These are phyloP conservation scores for Prosapia bicincta DNA, from an alignment of 2,888 invertebrate species.

Conservation along the genomic window DNA sequence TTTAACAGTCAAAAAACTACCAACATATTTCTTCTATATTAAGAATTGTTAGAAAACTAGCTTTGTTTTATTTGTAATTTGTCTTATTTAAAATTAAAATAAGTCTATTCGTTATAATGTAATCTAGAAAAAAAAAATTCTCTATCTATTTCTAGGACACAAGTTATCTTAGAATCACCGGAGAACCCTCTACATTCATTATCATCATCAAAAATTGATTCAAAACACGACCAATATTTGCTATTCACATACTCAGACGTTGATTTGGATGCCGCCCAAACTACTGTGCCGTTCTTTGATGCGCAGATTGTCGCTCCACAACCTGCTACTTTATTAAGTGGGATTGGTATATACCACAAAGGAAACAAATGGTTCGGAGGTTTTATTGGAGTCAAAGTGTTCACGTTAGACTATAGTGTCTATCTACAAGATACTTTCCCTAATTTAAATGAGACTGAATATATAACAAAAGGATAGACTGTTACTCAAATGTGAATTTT, in stretches of 20 bases:
- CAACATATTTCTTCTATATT: no score
- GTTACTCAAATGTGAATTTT: background rate
- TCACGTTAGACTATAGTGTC: slow-evolving; percentile 59
- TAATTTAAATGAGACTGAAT: slow-evolving; percentile 7
- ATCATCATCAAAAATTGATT: slow-evolving; percentile 35
- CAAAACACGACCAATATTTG: slow-evolving; percentile 60
- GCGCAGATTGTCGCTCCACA: slow-evolving; percentile 65
- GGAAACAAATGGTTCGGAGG: slow-evolving; percentile 68
- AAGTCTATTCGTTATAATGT: no score
- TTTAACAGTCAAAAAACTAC: no score
- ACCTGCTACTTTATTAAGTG: slow-evolving; percentile 65
- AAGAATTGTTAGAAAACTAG: no score
- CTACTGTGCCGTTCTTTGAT: slow-evolving; percentile 78
- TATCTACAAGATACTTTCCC: slow-evolving; percentile 30
- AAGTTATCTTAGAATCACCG: slow-evolving; percentile 56
- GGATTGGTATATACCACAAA: slow-evolving; percentile 76
- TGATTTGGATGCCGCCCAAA: slow-evolving; percentile 74
- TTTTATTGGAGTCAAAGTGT: slow-evolving; percentile 68
- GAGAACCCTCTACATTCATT: slow-evolving; percentile 62
- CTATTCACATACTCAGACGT: slow-evolving; percentile 67
- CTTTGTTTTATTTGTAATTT: no score
- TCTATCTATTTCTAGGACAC: slow-evolving; percentile 51
- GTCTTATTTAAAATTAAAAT: no score
- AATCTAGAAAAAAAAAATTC: no score
- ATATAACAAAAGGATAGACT: background rate